These are phyloP conservation scores for Petrolisthes cinctipes DNA, from an alignment of 2,888 invertebrate species.

Conservation along the genomic window DNA sequence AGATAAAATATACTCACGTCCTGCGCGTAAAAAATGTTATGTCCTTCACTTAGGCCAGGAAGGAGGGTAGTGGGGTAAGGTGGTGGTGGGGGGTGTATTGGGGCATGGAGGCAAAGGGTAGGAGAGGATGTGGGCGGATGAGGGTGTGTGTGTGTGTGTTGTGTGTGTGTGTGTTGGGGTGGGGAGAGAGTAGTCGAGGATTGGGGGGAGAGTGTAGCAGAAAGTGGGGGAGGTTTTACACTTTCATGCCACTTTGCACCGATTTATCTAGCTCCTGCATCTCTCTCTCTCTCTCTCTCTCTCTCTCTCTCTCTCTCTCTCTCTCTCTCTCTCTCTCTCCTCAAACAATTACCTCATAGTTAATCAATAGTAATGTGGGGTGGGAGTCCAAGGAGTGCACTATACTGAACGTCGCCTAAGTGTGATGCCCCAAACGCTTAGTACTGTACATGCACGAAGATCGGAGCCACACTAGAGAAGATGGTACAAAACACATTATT, in stretches of 20 bases:
- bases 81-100: conserved; percentile 14
- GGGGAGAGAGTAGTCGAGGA: no score
- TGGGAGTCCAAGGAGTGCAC: conserved; percentile 8
- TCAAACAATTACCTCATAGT: not conserved
- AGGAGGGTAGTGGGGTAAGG: not conserved
- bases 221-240: no score
- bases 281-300: not conserved
- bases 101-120: not conserved
- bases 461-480: no score
- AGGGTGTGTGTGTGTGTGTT: not conserved
- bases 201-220: no score
- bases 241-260: not conserved
- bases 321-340: conserved; percentile 22
- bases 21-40: no score
- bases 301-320: conserved; percentile 15
- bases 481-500: no score
- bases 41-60: no score
- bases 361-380: not conserved
- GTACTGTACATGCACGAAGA: no score
- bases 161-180: no score
- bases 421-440: no score
- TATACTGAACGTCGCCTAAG: no score
- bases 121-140: not conserved
- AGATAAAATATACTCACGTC: no score
- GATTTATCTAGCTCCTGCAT: not conserved